Conservation (phyloP, 2,888 invertebrate genomes). For the Drosophila bunnanda region DNA sequence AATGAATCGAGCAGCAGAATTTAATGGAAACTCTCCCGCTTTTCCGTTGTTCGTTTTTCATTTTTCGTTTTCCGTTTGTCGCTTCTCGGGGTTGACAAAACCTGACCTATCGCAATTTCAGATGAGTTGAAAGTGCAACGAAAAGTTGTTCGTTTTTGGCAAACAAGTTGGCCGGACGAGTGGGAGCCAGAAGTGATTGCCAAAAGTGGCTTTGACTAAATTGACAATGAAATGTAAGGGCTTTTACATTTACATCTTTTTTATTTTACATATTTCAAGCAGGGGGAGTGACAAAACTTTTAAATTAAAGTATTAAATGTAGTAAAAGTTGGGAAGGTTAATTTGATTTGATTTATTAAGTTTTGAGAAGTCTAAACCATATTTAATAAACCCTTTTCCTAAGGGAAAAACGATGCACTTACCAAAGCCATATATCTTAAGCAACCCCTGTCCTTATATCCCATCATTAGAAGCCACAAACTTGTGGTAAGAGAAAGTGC, state of each 20-base stretch:
- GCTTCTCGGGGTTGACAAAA: conserved; percentile 8
- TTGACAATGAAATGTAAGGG: neutral
- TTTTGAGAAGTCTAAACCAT: neutral
- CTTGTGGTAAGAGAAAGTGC: conserved; percentile 18
- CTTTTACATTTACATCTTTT: neutral
- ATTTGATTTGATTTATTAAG: neutral
- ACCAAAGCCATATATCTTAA: neutral
- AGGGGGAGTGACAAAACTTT: neutral
- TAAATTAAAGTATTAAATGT: neutral
- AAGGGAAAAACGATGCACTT: neutral
- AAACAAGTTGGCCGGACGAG: conserved; percentile 3
- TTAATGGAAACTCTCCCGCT: conserved; percentile 18
- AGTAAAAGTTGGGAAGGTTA: neutral
- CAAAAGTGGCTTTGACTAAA: neutral
- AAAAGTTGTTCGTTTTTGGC: conserved; percentile 16
- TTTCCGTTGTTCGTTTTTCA: conserved; percentile 4
- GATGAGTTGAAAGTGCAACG: conserved; percentile 17
- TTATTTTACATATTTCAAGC: neutral
- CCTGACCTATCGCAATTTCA: conserved; percentile 42
- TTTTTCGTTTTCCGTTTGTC: neutral
- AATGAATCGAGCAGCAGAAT: conserved; percentile 30
- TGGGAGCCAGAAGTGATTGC: neutral
- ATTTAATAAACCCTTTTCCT: neutral
- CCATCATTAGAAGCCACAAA: conserved; percentile 5
- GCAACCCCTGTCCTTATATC: neutral